Evolutionary conservation across 2,888 invertebrate species (phyloP).

Genomic region (Prosopocoilus inquinatus): DNA sequence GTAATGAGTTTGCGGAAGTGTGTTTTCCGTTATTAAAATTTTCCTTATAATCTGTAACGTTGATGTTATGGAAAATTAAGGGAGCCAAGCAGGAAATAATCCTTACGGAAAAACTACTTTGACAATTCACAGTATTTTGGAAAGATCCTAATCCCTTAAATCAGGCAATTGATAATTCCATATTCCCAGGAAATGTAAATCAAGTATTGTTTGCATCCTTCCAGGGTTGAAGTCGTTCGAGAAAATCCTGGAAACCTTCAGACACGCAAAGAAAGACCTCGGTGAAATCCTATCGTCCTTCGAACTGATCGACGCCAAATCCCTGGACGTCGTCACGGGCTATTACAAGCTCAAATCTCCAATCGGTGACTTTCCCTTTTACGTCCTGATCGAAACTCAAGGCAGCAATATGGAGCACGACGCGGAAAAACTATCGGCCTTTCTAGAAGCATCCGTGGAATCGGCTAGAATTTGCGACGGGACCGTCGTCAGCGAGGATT

Average conservation of each 20-base stretch:
- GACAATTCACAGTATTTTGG: too few relatives aligned
- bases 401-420: slow-evolving; percentile 86
- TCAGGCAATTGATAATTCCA: too few relatives aligned
- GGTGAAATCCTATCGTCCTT: slow-evolving; percentile 94
- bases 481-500: slow-evolving; percentile 78
- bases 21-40: too few relatives aligned
- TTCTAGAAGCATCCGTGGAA: slow-evolving; percentile 73
- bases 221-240: slow-evolving; percentile 76
- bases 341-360: slow-evolving; percentile 64
- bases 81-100: too few relatives aligned
- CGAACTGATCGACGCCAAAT: slow-evolving; percentile 84
- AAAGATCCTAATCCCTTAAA: too few relatives aligned
- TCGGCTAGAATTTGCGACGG: slow-evolving; percentile 76
- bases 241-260: slow-evolving; percentile 72
- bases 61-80: too few relatives aligned
- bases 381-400: slow-evolving; percentile 83
- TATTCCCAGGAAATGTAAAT: too few relatives aligned
- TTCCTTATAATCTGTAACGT: too few relatives aligned
- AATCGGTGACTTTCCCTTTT: slow-evolving; percentile 70
- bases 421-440: slow-evolving; percentile 78
- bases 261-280: slow-evolving; percentile 69
- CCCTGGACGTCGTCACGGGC: slow-evolving; percentile 65
- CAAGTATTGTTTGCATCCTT: slow-evolving; percentile 14
- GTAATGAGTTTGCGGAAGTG: too few relatives aligned
- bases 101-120: too few relatives aligned